These are phyloP conservation scores for Agrochola macilenta DNA, from an alignment of 2,888 invertebrate genomes.

Conservation along the genomic window DNA sequence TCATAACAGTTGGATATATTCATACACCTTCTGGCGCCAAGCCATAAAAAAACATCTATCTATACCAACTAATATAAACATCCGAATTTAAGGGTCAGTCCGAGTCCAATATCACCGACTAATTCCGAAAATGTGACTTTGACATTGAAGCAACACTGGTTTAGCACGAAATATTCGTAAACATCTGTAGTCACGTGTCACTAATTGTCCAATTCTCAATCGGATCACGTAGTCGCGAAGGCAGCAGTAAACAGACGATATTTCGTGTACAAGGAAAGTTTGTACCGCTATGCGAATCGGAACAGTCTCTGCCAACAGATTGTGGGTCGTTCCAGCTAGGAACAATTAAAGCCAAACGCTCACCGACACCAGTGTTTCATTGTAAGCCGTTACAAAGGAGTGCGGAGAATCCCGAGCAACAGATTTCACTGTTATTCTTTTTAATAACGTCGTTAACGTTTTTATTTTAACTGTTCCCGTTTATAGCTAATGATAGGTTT, in stretches of 20 bases:
- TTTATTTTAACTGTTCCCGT: constrained; percentile 63
- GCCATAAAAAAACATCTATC: not conserved
- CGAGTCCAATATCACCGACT: constrained; percentile 16
- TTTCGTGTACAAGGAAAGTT: constrained; percentile 80
- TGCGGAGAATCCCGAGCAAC: constrained; percentile 71
- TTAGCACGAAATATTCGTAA: constrained; percentile 60
- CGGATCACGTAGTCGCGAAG: constrained; percentile 75
- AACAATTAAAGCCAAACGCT: constrained; percentile 81
- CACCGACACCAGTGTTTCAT: constrained; percentile 75
- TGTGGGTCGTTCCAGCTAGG: constrained; percentile 68
- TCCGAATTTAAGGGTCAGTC: constrained; percentile 15
- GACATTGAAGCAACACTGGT: constrained; percentile 61
- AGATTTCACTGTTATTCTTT: constrained; percentile 72
- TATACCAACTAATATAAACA: not conserved
- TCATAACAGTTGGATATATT: not conserved
- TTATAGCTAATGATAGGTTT: constrained; percentile 63
- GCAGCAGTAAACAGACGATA: constrained; percentile 77
- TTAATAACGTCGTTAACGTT: constrained; percentile 68
- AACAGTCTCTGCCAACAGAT: constrained; percentile 64
- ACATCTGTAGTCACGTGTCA: constrained; percentile 72
- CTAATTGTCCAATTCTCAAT: constrained; percentile 78
- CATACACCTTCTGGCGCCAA: not conserved
- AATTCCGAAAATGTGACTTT: constrained; percentile 57
- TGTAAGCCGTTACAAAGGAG: constrained; percentile 74
- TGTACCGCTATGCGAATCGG: constrained; percentile 60